phyloP scores from a whole-genome alignment of 1,140 invertebrate species.

The Andricus grossulariae region DNA sequence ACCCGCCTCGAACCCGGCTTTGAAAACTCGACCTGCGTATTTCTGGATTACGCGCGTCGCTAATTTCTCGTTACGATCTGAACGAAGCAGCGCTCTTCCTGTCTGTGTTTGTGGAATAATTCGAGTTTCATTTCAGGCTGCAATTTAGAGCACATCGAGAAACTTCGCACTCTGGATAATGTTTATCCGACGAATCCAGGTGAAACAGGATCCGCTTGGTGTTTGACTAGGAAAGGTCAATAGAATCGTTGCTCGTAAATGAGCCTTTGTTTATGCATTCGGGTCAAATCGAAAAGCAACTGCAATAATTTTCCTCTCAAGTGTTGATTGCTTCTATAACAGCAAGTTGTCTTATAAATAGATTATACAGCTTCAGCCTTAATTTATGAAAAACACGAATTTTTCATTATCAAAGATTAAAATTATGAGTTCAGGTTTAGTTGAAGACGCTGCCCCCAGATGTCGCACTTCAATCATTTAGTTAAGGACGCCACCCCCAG shows the following conservation, averaged over 20 bases:
- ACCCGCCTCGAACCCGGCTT: background rate
- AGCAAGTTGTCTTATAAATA: too few relatives aligned
- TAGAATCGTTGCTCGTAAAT: slow-evolving; percentile 15
- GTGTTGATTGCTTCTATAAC: background rate
- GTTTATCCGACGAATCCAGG: slow-evolving; percentile 25
- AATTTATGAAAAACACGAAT: too few relatives aligned
- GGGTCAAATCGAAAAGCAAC: background rate
- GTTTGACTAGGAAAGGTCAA: slow-evolving; percentile 29
- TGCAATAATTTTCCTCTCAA: slow-evolving; percentile 5
- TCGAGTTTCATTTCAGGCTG: slow-evolving; percentile 18
- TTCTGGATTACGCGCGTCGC: slow-evolving; percentile 17
- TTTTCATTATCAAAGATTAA: too few relatives aligned
- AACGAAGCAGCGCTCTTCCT: background rate
- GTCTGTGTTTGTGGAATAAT: slow-evolving; percentile 14
- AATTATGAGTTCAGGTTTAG: too few relatives aligned
- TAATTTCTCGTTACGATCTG: slow-evolving; percentile 20
- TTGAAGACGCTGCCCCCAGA: too few relatives aligned
- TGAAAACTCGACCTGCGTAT: background rate
- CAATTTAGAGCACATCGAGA: slow-evolving; percentile 15
- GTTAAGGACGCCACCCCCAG: too few relatives aligned
- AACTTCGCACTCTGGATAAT: slow-evolving; percentile 24
- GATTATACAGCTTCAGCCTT: too few relatives aligned
- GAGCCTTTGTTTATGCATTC: slow-evolving; percentile 3
- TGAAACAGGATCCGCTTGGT: background rate
- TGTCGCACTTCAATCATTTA: too few relatives aligned